Evolutionary conservation across 2,113 vertebrate genomes (phyloP), one percentile per base, ranked within the genome.

Genomic region (Scalopus aquaticus): DNA sequence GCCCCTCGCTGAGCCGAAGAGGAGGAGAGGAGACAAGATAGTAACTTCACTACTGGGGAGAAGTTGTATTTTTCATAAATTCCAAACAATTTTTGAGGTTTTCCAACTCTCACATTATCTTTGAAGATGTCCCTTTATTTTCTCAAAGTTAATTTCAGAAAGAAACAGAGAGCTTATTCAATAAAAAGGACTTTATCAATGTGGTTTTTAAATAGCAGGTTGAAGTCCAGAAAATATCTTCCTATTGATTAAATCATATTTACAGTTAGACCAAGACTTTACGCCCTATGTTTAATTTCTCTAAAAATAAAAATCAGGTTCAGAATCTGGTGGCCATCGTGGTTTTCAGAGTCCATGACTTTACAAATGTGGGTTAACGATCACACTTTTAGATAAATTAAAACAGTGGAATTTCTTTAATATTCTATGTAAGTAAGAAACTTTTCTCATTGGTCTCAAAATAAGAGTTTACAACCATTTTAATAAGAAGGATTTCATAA

Each of bases 401-500:
- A 49, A 94, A 92, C 88, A 80, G 92, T 89, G 20, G 73, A 93
- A 16, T 72, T 91, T 95, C 93, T 93, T 89, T 85, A 97, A 93
- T 26, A 79, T 67, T 22, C 72, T 24, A 67, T 39, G 37, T 73
- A 70, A 91, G 16, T 56, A 94, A 11, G 20, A 90, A 96, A 95
- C 62, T 78, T 95, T 78, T 93, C 32, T n/a, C 90, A 74, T 67
- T 87, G 22, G 37, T 94, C 76, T 88, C 89, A 91, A 91, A 93
- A 88, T 96, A 95, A 76, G 97, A 97, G 95, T 98, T 97, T 97
- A 96, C 95, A 97, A 82, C 69, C 58, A 98, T 96, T 97, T 95
- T 95, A 81, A 92, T 69, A 97, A 97, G 97, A 97, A 95, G 97
- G 98, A 96, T 97, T 95, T 97, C 95, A 97, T 93, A 94, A 98